Conservation (phyloP, 2,113 vertebrate genomes). For the Macquaria australasica region DNA sequence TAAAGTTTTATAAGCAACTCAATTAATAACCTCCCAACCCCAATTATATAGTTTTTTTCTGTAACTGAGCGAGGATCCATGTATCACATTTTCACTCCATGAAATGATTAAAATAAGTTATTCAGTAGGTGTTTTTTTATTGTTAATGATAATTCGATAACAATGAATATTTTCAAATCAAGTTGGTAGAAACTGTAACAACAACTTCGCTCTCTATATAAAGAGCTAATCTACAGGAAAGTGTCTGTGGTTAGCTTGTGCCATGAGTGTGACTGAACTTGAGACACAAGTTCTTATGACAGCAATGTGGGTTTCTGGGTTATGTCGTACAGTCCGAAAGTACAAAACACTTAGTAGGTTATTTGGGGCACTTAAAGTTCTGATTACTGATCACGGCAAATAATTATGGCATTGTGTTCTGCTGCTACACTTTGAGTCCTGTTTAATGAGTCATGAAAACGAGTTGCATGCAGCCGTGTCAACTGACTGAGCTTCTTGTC, state of each 20-base stretch:
- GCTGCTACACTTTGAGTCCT: constrained; percentile 1
- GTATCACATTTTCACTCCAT: not conserved
- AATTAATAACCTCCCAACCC: not conserved
- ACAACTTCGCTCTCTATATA: not conserved
- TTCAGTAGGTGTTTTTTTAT: not conserved
- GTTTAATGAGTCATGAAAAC: constrained; percentile 28
- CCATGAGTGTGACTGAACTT: not conserved
- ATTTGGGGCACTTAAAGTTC: constrained; percentile 28
- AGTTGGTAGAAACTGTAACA: not conserved
- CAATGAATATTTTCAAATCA: not conserved
- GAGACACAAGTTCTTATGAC: not conserved
- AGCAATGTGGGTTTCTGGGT: constrained; percentile 58
- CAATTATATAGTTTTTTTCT: not conserved
- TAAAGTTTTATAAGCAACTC: not conserved
- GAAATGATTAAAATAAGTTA: not conserved
- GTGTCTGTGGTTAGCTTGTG: not conserved
- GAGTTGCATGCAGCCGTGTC: not conserved
- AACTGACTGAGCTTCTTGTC: constrained; percentile 9
- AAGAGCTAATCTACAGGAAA: not conserved
- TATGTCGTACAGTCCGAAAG: constrained; percentile 18
- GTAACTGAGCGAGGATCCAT: not conserved
- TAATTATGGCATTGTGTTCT: constrained; percentile 17
- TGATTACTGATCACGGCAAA: constrained; percentile 44
- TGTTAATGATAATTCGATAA: not conserved
- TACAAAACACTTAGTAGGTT: constrained; percentile 26